These are phyloP conservation scores for human (Homo sapiens) DNA, from an alignment of 2,113 vertebrate species.

Conservation along the genomic window DNA sequence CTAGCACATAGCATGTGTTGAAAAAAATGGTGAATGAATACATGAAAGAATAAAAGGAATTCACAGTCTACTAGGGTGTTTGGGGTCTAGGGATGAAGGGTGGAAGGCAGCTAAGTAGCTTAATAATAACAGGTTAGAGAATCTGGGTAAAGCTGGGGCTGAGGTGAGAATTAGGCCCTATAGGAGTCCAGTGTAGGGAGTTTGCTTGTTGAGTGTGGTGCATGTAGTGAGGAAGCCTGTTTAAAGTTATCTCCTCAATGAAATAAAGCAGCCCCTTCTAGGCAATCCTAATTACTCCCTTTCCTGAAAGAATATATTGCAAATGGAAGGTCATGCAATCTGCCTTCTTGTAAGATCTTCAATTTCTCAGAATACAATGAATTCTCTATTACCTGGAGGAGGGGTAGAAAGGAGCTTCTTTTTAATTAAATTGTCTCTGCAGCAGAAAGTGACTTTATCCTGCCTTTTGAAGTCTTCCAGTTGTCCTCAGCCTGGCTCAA, in stretches of 20 bases:
- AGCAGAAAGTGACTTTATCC: constrained; percentile 49
- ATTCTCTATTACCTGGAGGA: constrained; percentile 70
- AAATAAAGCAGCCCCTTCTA: constrained; percentile 45
- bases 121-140: not conserved
- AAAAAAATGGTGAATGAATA: not conserved
- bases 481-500: not conserved
- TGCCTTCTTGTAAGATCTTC: constrained; percentile 20
- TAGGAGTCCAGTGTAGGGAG: not conserved
- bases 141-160: not conserved
- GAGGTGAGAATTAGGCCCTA: constrained; percentile 7
- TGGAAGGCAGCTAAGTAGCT: not conserved
- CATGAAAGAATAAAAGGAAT: not conserved
- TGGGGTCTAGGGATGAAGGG: not conserved
- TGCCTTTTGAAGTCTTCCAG: not conserved
- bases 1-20: not conserved
- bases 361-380: constrained; percentile 60
- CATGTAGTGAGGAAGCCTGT: constrained; percentile 33
- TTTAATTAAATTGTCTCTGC: constrained; percentile 72
- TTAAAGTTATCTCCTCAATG: constrained; percentile 57
- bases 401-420: constrained; percentile 48
- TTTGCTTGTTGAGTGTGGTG: not conserved
- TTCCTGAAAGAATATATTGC: constrained; percentile 64
- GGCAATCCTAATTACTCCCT: constrained; percentile 40
- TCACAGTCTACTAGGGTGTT: not conserved
- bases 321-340: constrained; percentile 50